Evolutionary conservation across 2,797 vertebrate species (phyloP).

Genomic region (Cygnus olor): DNA sequence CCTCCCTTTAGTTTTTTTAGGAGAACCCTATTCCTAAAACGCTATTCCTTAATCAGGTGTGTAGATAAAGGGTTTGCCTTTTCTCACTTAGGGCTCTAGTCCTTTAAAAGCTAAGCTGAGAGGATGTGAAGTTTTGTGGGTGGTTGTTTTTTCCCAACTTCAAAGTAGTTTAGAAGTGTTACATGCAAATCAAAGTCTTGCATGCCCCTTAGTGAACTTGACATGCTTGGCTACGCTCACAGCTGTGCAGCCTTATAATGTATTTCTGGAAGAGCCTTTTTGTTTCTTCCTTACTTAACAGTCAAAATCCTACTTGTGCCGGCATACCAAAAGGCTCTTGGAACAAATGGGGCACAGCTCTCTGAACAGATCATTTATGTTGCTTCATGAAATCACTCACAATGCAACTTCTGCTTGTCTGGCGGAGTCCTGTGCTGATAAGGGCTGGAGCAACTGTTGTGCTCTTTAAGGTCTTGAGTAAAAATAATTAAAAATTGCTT

Average conservation of each 20-base stretch:
- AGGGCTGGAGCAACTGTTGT: neutral
- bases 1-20: neutral
- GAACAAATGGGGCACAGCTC: neutral
- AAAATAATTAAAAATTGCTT: neutral
- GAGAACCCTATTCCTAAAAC: neutral
- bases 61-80: neutral
- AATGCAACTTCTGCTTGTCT: neutral
- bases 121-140: neutral
- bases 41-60: neutral
- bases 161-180: slow-evolving; percentile 9
- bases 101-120: neutral
- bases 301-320: slow-evolving; percentile 24
- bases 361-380: neutral
- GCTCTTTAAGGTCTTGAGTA: neutral
- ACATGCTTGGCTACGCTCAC: neutral
- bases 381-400: neutral
- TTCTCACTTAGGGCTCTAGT: neutral
- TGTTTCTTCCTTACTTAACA: slow-evolving; percentile 8
- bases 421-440: neutral
- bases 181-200: slow-evolving; percentile 11
- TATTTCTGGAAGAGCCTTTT: slow-evolving; percentile 5
- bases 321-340: neutral
- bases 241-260: neutral
- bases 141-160: neutral
- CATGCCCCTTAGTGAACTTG: neutral